phyloP scores from a whole-genome alignment of 1,140 invertebrate species.

The Episyrphus balteatus region DNA sequence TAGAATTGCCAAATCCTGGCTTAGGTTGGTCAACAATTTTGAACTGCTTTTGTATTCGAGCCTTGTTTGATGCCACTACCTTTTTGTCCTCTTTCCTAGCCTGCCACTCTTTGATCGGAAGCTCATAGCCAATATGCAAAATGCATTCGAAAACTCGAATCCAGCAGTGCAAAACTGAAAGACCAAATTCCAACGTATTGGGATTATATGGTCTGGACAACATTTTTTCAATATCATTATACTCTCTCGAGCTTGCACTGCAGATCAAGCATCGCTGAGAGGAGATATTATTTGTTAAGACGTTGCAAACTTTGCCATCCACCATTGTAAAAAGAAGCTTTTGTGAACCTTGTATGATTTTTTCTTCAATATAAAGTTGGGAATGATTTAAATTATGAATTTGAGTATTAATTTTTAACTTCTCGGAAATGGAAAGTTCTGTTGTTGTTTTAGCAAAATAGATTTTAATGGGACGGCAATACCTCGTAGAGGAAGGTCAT shows the following conservation, averaged over 20 bases:
- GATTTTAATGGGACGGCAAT: neutral
- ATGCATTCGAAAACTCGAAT: slow-evolving; percentile 8
- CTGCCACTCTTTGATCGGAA: slow-evolving; percentile 15
- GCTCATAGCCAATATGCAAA: slow-evolving; percentile 12
- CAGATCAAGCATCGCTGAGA: neutral
- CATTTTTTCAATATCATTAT: neutral
- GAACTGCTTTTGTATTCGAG: slow-evolving; percentile 9
- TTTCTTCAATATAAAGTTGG: neutral
- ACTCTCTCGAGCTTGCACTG: neutral
- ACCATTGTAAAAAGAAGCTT: neutral
- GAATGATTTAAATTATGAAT: neutral
- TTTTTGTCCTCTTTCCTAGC: slow-evolving; percentile 10
- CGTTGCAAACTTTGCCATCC: too few species aligned
- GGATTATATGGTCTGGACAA: neutral
- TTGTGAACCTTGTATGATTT: neutral
- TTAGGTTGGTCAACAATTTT: slow-evolving; percentile 26
- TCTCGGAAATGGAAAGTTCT: neutral
- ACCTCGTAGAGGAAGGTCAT: neutral
- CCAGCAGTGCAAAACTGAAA: neutral
- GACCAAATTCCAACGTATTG: neutral
- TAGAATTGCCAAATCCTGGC: too few species aligned
- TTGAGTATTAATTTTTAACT: neutral
- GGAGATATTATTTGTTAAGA: neutral
- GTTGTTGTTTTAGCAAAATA: neutral
- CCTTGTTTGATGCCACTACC: slow-evolving; percentile 6